These are phyloP conservation scores for Neria commutata DNA, from an alignment of 2,888 invertebrate genomes.

Conservation along the genomic window DNA sequence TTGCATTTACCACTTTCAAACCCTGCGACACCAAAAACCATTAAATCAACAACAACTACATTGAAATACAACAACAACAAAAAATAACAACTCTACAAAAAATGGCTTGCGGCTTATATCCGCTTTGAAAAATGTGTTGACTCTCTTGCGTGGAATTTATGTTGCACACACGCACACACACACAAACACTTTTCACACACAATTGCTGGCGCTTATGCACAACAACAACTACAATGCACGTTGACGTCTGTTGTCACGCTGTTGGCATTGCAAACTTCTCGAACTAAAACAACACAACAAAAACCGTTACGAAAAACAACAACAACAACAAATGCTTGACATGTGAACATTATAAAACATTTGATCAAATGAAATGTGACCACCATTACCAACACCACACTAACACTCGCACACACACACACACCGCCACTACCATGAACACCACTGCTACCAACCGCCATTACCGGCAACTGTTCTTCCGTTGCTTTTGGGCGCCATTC, in stretches of 20 bases:
- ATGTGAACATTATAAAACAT: constrained; percentile 13
- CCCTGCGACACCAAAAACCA: background rate
- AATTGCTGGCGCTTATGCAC: background rate
- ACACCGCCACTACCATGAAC: background rate
- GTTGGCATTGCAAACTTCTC: no score
- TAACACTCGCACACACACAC: background rate
- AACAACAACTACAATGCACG: constrained; percentile 15
- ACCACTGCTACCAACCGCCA: background rate
- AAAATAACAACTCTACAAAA: background rate
- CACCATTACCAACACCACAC: background rate
- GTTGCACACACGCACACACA: background rate
- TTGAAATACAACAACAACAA: constrained; percentile 5
- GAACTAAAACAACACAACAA: no score
- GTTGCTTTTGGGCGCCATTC: background rate
- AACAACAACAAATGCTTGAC: background rate
- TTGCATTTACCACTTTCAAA: no score
- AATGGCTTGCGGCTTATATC: background rate
- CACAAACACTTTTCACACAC: background rate
- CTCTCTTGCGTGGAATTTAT: background rate
- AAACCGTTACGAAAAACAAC: no score
- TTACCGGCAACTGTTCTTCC: background rate
- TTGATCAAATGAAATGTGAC: constrained; percentile 34
- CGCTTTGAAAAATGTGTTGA: background rate
- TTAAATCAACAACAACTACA: background rate
- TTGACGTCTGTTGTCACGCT: constrained; percentile 18